Base-by-base conservation (phyloP, 2,888 invertebrate genomes). In the Aphidius colemani region DNA sequence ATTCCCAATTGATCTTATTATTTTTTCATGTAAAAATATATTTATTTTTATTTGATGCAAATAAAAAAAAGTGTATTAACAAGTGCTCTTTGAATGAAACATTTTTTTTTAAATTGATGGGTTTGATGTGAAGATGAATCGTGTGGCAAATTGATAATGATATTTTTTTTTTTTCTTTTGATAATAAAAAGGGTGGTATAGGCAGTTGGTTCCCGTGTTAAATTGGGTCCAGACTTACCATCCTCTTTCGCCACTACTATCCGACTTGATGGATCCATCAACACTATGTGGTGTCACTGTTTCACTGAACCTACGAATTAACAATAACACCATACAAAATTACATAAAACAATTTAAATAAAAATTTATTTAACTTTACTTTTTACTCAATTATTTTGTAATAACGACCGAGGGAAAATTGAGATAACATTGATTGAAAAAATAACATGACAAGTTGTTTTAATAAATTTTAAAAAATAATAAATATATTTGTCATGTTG, bases 261-360 rank as follows among this genome's bases (percentile, higher is more conserved):
- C 80, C 72, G 78, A 76, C 76, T 78, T 79, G 77, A 79, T 75
- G 75, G 80, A 74, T 70, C 81, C 79, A 70, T 75, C 76, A 78
- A 77, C 80, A 76, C 80, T 80, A 75, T 80, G 79, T 77, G 78
- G 77, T 78, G 79, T 80, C 80, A 78, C 78, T 72, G 80, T 78
- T 80, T 81, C 81, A 81, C 82, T 82, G 82, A 82, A 82, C 82
- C 82, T 82, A 82, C 78, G 81, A 80, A 80, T 76, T 74, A 78
- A 72, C 73, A 77, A 70, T 46, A 77, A 72, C 72, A 73, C 74
- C 74, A 71, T 76, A 75, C 74, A 76, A 73, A 75, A 75, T 74
- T 71, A 74, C 68, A 69, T 69, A 69, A 30, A 30, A 30, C 30
- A 71, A 67, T 53, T 65, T 59, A 59, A 30, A 64, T 50, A 53